Base-by-base conservation (phyloP, 2,888 invertebrate genomes). In the Falcaria lacertinaria region DNA sequence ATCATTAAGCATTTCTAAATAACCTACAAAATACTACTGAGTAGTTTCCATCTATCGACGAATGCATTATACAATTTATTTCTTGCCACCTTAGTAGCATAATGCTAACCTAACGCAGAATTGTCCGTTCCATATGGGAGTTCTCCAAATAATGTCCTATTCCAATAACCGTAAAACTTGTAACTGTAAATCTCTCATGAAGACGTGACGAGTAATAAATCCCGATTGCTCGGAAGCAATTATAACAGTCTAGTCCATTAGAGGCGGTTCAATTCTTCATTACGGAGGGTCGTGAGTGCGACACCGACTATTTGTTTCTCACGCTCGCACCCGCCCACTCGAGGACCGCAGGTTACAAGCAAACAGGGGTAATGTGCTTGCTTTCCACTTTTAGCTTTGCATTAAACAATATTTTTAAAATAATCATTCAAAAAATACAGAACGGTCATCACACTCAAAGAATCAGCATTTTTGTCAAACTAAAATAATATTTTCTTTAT, bases 311-410 rank as follows among this genome's bases (percentile, higher is more conserved):
- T 87, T 81, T 78, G 81, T 75, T 87, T 88, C 88, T 80, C 88
- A 88, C 88, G 88, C 67, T 86, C 72, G 52, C 85, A 80, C 81
- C 79, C 86, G 81, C 88, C 88, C 83, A 87, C 87, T 61, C 28
- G 28, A 28, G 28, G 60, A 54, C 51, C 49, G 52, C 44, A 50
- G 62, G 47, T 63, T 64, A 60, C 60, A 56, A 64, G 77, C 69
- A 73, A 75, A 79, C 70, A 66, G 46, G 48, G 55, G 51, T 48
- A 54, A 50, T 54, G 51, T 52, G 52, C 53, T 54, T 53, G 54
- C 54, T 57, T 50, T 50, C 53, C 47, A 55, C 44, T 37, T 28
- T 28, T 28, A 28, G 28, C 28, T 28, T 28, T 28, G 11, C 28
- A 3, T 28, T 28, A 3, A 28, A 28, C 28, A 11, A 11, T 11